Evolutionary conservation across 2,113 vertebrate genomes (phyloP).

Genomic region (Beaufortia kweichowensis): DNA sequence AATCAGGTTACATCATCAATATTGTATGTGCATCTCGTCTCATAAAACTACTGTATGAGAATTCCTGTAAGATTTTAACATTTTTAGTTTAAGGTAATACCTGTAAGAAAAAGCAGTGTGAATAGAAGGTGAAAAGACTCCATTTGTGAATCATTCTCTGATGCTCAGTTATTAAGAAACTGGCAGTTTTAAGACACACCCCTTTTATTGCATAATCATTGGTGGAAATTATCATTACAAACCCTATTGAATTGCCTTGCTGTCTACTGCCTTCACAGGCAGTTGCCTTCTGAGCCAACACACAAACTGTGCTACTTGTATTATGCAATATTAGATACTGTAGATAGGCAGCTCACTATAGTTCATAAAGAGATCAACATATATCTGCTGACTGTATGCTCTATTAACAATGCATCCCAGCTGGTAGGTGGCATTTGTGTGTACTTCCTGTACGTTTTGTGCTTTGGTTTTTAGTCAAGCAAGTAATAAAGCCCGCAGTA

Average conservation of each 20-base stretch:
- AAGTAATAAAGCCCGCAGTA: conserved; percentile 55
- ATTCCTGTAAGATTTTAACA: background rate
- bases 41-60: background rate
- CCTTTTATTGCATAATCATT: background rate
- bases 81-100: background rate
- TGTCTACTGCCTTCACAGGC: background rate
- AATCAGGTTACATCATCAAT: background rate
- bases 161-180: background rate
- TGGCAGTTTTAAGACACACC: conserved; percentile 4
- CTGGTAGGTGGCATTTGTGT: background rate
- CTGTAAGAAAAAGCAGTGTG: conserved; percentile 20
- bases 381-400: background rate
- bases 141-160: conserved; percentile 5
- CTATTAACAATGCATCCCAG: background rate
- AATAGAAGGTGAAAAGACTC: background rate
- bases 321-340: background rate
- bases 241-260: too few relatives aligned
- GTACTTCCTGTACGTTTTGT: background rate
- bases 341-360: background rate
- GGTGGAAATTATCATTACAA: background rate
- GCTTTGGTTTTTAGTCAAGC: conserved; percentile 56
- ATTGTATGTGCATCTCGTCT: background rate
- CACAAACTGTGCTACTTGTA: background rate
- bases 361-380: background rate
- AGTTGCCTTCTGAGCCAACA: too few relatives aligned